Base-by-base conservation (phyloP, 2,888 invertebrate species). In the Lissonota sp. region DNA sequence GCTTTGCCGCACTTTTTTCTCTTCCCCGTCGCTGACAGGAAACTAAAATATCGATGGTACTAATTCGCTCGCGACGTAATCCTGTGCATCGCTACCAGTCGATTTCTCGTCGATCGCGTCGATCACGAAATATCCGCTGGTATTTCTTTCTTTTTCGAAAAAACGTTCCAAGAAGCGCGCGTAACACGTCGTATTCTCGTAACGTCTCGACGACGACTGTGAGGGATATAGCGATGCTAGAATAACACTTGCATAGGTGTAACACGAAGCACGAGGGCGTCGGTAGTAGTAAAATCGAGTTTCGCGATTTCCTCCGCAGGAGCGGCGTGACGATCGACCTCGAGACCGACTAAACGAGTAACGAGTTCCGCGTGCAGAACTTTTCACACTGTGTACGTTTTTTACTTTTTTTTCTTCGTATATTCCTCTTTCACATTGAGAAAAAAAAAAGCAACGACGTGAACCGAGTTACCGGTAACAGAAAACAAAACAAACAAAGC, bases 281-380 rank as follows among this genome's bases (percentile, higher is more conserved):
- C 26, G 26, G 49, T 49, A 49, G 49, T 10, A 49, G 49, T 49
- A 49, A 49, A 49, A 49, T 49, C 49, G 49, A 10, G 49, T 49
- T 49, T 49, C 12, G 49, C 49, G 49, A 49, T 49, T 49, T 49
- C 49, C 49, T 49, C 26, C 26, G 26, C 49, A 49, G 10, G 49
- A 49, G 49, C 49, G 49, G 49, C 49, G 49, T 49, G 49, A 10
- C 49, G 49, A 49, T 49, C 49, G 49, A 49, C 49, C 49, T 49
- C 49, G 49, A 49, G 49, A 49, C 49, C 49, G 49, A 49, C 49
- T 49, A 49, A 49, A 49, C 49, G 49, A 49, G 49, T 49, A 49
- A 49, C 49, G 49, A 49, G 49, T 49, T 49, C 49, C 49, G 49
- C 49, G 12, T 49, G 12, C 12, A 49, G 5, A 49, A 26, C 26